Evolutionary conservation across 2,797 vertebrate species (phyloP).

Genomic region (Lithobates pipiens): DNA sequence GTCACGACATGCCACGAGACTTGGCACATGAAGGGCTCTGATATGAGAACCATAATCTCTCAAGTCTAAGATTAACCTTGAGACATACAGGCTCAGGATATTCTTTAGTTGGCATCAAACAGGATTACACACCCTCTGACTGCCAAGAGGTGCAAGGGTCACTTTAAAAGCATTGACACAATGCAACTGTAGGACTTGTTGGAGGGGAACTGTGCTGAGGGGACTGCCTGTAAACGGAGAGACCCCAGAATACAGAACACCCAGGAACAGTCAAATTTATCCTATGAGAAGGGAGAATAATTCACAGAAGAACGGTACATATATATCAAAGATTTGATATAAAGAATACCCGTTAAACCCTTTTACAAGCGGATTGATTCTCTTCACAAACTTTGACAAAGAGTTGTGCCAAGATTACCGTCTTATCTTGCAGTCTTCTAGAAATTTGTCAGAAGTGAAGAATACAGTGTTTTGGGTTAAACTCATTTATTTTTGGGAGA

Average conservation of each 20-base stretch:
- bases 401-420: background rate
- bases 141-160: slow-evolving; percentile 25
- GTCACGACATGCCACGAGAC: background rate
- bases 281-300: background rate
- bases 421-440: slow-evolving; percentile 13
- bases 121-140: slow-evolving; percentile 44
- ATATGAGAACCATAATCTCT: slow-evolving; percentile 46
- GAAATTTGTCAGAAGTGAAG: background rate
- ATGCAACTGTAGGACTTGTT: background rate
- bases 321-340: background rate
- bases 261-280: background rate
- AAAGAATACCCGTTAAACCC: background rate
- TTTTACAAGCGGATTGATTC: background rate
- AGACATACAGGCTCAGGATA: slow-evolving; percentile 23
- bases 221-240: slow-evolving; percentile 58
- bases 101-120: slow-evolving; percentile 45
- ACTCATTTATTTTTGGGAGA: background rate
- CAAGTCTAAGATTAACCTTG: slow-evolving; percentile 59
- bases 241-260: slow-evolving; percentile 59
- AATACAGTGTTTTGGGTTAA: background rate
- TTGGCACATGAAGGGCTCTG: background rate
- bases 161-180: slow-evolving; percentile 48
- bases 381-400: background rate
- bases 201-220: slow-evolving; percentile 58
- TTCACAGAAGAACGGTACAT: background rate